Evolutionary conservation across 2,888 invertebrate genomes (phyloP), one percentile per base, ranked within the genome.

Genomic region (Andrena hattorfiana): DNA sequence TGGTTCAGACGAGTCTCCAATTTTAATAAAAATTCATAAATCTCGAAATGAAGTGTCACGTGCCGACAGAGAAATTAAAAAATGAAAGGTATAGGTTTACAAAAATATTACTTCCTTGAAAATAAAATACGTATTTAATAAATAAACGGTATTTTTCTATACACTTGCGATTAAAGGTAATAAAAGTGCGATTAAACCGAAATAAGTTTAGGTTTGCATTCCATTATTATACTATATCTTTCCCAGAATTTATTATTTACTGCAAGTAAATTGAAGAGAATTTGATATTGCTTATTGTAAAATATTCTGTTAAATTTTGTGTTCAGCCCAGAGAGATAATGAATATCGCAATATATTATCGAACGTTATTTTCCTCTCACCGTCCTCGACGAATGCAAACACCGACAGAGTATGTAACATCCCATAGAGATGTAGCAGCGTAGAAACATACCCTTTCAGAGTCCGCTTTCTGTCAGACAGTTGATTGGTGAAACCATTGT

Each of bases 401-500:
- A 85, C 71, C 83, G 78, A 59, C 67, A 59, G 77, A 85, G 64
- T 80, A 79, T 83, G 84, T 81, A 82, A 77, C 83, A 77, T 73
- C 81, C 84, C 62, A 48, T 69, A 67, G 78, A 76, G n/a, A 73
- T 67, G 73, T 78, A 74, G 42, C 62, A 59, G 69, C 28, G 67
- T 60, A 71, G 77, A 78, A 54, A 70, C 72, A 20, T 76, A 72
- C 81, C 81, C 77, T 77, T 73, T 62, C 74, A 74, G 32, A 64
- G 67, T 72, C 64, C 68, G 85, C 77, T 85, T 77, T 85, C 85
- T 75, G 84, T 80, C 69, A 83, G 84, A 76, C 77, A 72, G 77
- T 79, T 85, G 85, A 83, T 85, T 81, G 83, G 83, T 66, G 81
- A 68, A 79, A 81, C 77, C 81, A 85, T 86, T 84, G 82, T 86